Evolutionary conservation across 2,888 invertebrate species (phyloP).

Genomic region (Mystacides longicornis): DNA sequence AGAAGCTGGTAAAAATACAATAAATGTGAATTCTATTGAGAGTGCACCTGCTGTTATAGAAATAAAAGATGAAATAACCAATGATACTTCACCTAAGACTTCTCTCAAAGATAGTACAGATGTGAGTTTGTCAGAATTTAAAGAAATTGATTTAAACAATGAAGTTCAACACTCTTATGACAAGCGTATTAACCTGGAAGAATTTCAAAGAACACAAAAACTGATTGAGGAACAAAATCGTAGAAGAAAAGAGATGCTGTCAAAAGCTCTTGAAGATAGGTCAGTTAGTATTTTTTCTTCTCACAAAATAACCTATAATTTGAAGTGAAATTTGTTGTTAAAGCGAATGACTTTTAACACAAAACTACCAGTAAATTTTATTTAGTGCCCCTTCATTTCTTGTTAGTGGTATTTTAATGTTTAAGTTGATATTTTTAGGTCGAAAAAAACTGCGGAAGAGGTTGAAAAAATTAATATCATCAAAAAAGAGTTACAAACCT

Average conservation of each 20-base stretch:
- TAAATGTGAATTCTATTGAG: conserved; percentile 9
- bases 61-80: conserved; percentile 7
- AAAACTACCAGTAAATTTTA: no score
- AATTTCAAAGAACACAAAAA: conserved; percentile 64
- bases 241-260: conserved; percentile 62
- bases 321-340: no score
- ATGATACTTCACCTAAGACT: not conserved
- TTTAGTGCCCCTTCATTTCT: conserved; percentile 6
- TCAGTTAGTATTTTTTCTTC: no score
- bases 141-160: conserved; percentile 9
- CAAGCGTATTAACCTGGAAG: conserved; percentile 53
- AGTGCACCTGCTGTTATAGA: conserved; percentile 6
- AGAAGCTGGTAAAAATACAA: conserved; percentile 3
- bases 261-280: conserved; percentile 68
- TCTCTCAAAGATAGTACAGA: not conserved
- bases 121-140: conserved; percentile 17
- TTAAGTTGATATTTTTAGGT: conserved; percentile 46
- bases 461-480: conserved; percentile 54
- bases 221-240: conserved; percentile 75
- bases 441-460: conserved; percentile 68
- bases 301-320: no score
- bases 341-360: no score
- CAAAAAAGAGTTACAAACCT: conserved; percentile 53
- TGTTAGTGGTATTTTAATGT: conserved; percentile 4
- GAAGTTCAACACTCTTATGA: conserved; percentile 11